Evolutionary conservation across 2,888 invertebrate species (phyloP), one percentile per base, ranked within the genome.

Genomic region (Alloscopus bannaensis): DNA sequence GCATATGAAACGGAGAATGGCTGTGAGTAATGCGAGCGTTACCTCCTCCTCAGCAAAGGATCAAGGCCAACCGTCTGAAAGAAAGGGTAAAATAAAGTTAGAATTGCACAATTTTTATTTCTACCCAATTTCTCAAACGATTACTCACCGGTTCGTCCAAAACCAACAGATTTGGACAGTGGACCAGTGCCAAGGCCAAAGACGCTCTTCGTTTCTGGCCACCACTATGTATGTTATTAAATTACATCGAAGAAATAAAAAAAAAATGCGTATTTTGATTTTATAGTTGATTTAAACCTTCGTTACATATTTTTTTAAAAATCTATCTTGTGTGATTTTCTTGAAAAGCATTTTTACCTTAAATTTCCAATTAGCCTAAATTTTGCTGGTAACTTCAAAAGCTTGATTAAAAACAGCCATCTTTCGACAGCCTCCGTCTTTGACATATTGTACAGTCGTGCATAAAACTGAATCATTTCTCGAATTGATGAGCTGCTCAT

Each of bases 401-500:
- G 71, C 36, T 55, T 81, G 62, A 81, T 55, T 52, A 83, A 75
- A 40, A 78, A 57, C 1, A 64, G 28, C 64, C 66, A 68, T 42
- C 73, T 71, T 31, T 80, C 80, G 42, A 71, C 55, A 55, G 80
- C 62, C 22, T 77, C 77, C 8, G 50, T 18, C 3, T 59, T 45
- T 0, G 47, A 64, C 79, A 84, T 76, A 13, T 82, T 82, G 52
- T 79, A 82, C 20, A 84, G 31, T 57, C 77, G 68, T 40, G 81
- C 83, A 47, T 79, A 84, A 66, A 76, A 84, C 47, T 78, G 72
- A 28, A 81, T 57, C 18, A 47, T 75, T 59, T 98, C 97, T 84
- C 93, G 93, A 87, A 97, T 97, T 45, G 96, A 94, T 89, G n/a
- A 98, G 96, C 89, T 96, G 95, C 0, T 94, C 95, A 88, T 95